Evolutionary conservation across 2,797 vertebrate species (phyloP).

Genomic region (Cossypha caffra): DNA sequence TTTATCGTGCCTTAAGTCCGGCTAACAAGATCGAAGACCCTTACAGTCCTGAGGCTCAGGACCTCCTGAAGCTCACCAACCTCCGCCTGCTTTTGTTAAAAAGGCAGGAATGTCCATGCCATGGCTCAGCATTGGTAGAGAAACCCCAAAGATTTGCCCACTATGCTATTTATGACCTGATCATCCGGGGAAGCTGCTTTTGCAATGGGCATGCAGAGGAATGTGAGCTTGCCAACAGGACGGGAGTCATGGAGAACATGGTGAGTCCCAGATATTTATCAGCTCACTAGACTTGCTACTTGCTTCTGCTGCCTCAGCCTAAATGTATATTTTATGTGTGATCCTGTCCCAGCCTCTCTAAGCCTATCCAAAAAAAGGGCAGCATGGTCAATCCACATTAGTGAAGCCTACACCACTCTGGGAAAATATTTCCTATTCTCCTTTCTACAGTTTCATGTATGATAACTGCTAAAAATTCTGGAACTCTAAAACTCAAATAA

Average conservation of each 20-base stretch:
- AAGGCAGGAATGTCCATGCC: constrained; percentile 81
- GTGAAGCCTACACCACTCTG: not conserved
- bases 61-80: constrained; percentile 85
- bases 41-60: constrained; percentile 82
- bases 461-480: not conserved
- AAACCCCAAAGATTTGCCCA: constrained; percentile 74
- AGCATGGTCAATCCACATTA: not conserved
- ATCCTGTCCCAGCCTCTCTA: not conserved
- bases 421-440: not conserved
- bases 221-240: constrained; percentile 71
- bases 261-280: constrained; percentile 52
- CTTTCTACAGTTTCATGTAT: not conserved
- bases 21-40: constrained; percentile 78
- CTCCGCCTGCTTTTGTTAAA: constrained; percentile 85
- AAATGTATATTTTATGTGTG: not conserved
- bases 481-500: not conserved
- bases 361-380: not conserved
- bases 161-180: constrained; percentile 87
- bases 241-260: not conserved
- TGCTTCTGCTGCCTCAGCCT: not conserved
- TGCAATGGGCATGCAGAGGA: constrained; percentile 89
- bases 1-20: constrained; percentile 83
- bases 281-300: not conserved
- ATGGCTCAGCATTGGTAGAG: constrained; percentile 2
- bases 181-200: constrained; percentile 87